Evolutionary conservation across 2,888 invertebrate genomes (phyloP).

Genomic region (Julus scanicus): DNA sequence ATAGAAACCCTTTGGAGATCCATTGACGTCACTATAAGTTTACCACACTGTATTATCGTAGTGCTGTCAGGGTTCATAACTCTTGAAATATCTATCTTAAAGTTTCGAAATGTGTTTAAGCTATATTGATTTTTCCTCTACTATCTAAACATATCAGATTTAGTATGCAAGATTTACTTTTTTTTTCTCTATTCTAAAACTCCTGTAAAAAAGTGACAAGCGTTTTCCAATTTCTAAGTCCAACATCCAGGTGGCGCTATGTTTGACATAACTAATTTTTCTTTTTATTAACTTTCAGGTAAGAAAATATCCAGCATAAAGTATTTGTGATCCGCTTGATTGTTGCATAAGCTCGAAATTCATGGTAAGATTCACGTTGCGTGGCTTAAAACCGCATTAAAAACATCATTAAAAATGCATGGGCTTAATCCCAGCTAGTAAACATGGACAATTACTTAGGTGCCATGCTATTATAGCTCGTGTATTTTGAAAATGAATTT

Average conservation of each 20-base stretch:
- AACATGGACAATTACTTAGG: background rate
- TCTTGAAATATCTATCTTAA: constrained; percentile 1
- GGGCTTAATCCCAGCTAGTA: background rate
- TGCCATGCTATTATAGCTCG: background rate
- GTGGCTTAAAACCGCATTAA: background rate
- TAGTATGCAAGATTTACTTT: background rate
- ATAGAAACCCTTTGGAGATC: too few species aligned
- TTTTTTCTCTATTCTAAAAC: too few species aligned
- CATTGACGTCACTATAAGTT: background rate
- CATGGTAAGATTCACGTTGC: background rate
- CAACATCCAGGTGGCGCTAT: too few species aligned
- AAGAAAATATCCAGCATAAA: background rate
- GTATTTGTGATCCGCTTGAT: background rate
- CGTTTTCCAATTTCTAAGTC: too few species aligned
- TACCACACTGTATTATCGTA: background rate
- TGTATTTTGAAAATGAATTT: constrained; percentile 11
- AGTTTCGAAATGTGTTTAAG: background rate
- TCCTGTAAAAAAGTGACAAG: too few species aligned
- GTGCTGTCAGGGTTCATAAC: background rate
- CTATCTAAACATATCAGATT: background rate
- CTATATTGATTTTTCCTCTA: background rate
- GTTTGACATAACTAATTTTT: background rate
- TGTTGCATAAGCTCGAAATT: background rate
- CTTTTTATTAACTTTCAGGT: background rate
- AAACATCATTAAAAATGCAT: background rate